phyloP scores from a whole-genome alignment of 1,140 invertebrate species.

The Reticulitermes speratus region DNA sequence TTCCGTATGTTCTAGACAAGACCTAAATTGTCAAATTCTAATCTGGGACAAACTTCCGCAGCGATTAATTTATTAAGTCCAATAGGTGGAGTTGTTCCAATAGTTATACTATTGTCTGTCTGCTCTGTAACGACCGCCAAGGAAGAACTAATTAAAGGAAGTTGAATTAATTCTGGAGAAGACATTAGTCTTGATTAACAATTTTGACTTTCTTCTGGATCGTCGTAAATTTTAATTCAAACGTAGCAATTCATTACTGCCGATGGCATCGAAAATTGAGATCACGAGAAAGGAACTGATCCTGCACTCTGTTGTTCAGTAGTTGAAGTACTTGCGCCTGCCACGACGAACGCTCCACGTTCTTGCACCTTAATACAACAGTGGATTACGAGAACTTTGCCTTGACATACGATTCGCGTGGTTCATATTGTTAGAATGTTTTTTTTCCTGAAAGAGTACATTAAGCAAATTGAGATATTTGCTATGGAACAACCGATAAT shows the following conservation, averaged over 20 bases:
- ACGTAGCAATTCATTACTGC: constrained; percentile 2
- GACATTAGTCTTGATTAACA: constrained; percentile 19
- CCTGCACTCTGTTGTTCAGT: background rate
- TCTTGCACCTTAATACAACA: no score
- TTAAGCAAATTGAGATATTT: no score
- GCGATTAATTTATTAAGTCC: background rate
- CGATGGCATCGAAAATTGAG: background rate
- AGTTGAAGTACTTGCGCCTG: background rate
- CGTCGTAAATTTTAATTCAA: constrained; percentile 2
- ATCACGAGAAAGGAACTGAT: background rate
- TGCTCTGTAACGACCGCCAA: no score
- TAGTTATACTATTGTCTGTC: no score
- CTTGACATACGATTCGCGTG: no score
- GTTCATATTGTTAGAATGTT: no score
- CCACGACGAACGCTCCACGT: background rate
- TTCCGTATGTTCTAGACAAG: no score
- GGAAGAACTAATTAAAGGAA: background rate
- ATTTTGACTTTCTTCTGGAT: background rate
- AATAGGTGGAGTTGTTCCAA: background rate
- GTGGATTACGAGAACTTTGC: no score
- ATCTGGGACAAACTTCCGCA: background rate
- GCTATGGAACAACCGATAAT: no score
- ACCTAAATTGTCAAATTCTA: background rate
- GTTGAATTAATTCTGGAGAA: constrained; percentile 8
- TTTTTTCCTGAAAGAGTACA: no score